A percentile compares a stretch with the other conserved stretches of the same genome.
Evolutionary conservation across 2,113 vertebrate genomes (phyloP).

Genomic region (Halichoeres trimaculatus): DNA sequence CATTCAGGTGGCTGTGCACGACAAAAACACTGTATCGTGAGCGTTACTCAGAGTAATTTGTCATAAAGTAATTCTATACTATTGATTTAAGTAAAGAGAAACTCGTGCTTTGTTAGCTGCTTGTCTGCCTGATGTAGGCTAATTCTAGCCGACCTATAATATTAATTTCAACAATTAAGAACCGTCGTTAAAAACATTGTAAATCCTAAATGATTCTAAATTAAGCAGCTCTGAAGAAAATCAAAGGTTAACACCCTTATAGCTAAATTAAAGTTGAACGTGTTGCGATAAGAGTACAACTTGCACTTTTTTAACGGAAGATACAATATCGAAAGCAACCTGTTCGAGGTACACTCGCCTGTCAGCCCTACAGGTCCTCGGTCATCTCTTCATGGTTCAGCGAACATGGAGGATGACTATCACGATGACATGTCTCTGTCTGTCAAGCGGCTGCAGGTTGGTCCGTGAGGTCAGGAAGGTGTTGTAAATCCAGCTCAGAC

Average conservation of each 20-base stretch:
- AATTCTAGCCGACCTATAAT: not conserved
- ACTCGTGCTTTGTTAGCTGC: constrained; percentile 33
- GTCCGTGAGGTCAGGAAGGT: not conserved
- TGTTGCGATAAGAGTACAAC: not conserved
- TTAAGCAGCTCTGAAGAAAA: too few species aligned
- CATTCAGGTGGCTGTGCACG: not conserved
- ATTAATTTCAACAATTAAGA: too few species aligned
- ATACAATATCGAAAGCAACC: constrained; percentile 34
- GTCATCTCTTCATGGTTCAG: constrained; percentile 59
- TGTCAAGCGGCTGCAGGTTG: not conserved
- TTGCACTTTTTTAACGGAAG: not conserved
- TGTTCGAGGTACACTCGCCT: constrained; percentile 64
- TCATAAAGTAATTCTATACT: constrained; percentile 52
- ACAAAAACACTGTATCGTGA: not conserved
- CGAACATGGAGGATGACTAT: constrained; percentile 56
- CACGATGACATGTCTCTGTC: constrained; percentile 15
- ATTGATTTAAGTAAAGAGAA: constrained; percentile 64
- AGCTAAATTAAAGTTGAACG: not conserved
- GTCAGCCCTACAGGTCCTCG: constrained; percentile 44
- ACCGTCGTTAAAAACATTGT: too few species aligned
- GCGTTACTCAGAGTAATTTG: constrained; percentile 5
- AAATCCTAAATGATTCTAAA: too few species aligned
- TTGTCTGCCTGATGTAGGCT: not conserved
- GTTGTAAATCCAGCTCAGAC: not conserved
- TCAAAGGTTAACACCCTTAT: too few species aligned